These are phyloP conservation scores for Tetragnatha montana DNA, from an alignment of 2,888 invertebrate species.

Conservation along the genomic window DNA sequence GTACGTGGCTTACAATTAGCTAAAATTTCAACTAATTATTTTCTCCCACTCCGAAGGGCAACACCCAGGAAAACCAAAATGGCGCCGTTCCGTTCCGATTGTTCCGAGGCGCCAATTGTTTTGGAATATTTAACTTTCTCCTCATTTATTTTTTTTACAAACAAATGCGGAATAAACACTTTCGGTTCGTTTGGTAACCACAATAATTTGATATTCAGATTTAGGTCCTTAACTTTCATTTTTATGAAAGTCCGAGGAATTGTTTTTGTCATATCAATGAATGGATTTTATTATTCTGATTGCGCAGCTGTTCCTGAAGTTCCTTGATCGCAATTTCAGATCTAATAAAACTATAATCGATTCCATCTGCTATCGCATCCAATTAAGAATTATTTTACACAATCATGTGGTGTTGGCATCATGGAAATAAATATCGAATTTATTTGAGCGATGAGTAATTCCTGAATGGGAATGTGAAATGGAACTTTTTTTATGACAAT, in stretches of 20 bases:
- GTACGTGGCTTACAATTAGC: neutral
- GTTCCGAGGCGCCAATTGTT: neutral
- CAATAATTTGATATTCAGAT: neutral
- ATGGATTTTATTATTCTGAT: slow-evolving; percentile 22
- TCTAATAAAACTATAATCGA: slow-evolving; percentile 33
- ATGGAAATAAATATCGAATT: neutral
- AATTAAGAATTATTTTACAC: neutral
- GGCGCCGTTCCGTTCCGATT: slow-evolving; percentile 7
- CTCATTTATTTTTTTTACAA: neutral
- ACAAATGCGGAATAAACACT: neutral
- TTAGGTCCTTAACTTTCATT: neutral
- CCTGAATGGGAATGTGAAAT: neutral
- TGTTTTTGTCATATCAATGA: neutral
- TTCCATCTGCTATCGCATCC: slow-evolving; percentile 3
- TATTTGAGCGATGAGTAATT: neutral
- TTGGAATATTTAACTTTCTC: neutral
- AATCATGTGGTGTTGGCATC: neutral
- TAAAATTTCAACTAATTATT: slow-evolving; percentile 29
- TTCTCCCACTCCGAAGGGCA: slow-evolving; percentile 15
- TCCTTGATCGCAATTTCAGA: slow-evolving; percentile 25
- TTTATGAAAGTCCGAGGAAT: neutral
- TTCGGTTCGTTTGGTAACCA: neutral
- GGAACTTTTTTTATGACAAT: neutral
- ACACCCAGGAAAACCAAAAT: neutral
- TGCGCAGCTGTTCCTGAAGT: slow-evolving; percentile 25